A percentile compares a stretch with the other conserved stretches of the same genome.
These are phyloP conservation scores for Smithornis capensis DNA, from an alignment of 2,113 vertebrate genomes.

Conservation along the genomic window DNA sequence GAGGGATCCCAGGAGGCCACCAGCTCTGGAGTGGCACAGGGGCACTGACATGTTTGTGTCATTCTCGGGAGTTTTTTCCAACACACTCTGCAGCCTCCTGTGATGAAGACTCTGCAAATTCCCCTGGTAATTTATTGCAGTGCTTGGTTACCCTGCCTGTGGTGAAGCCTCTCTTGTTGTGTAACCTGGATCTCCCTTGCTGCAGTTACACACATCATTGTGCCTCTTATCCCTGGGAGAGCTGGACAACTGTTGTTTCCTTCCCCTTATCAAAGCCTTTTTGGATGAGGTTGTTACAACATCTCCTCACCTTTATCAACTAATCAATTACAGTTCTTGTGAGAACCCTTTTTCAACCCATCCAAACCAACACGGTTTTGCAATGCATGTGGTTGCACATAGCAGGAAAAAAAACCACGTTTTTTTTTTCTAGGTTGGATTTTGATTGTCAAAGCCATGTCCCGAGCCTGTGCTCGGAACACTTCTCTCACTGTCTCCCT, in stretches of 20 bases:
- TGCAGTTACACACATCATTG: neutral
- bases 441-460: neutral
- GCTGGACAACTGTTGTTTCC: neutral
- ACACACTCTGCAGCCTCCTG: neutral
- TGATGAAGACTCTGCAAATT: neutral
- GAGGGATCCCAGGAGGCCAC: neutral
- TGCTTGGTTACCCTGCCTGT: neutral
- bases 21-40: neutral
- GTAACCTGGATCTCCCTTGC: neutral
- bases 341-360: neutral
- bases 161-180: neutral
- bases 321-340: neutral
- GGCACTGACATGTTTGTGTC: rapidly evolving
- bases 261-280: neutral
- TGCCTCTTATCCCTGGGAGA: neutral
- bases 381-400: neutral
- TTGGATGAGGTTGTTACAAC: neutral
- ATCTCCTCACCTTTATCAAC: neutral
- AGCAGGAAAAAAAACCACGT: neutral
- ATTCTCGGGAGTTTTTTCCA: neutral
- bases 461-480: neutral
- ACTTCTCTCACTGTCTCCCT: neutral
- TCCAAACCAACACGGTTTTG: neutral
- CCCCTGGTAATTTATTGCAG: neutral
- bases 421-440: neutral